Evolutionary conservation across 2,888 invertebrate species (phyloP), one percentile per base, ranked within the genome.

Genomic region (Sylvicola fuscatus): DNA sequence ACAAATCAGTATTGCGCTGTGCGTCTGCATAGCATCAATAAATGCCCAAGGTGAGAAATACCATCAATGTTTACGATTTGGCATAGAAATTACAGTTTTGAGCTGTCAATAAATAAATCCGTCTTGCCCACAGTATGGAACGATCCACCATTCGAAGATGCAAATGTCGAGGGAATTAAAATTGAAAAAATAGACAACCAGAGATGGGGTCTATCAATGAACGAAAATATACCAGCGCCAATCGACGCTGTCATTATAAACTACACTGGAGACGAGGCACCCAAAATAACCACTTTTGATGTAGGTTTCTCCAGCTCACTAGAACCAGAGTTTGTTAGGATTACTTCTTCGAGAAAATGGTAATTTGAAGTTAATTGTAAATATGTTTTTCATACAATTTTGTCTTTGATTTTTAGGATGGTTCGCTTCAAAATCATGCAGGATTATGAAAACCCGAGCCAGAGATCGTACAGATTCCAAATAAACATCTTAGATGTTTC

Each of bases 361-460:
- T 21, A 8, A 21, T 21, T 21, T 21, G 8, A 21, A 4, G 8
- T 6, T 21, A 21, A 21, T 21, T 21, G n/a, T n/a, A n/a, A n/a
- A n/a, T n/a, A n/a, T n/a, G n/a, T n/a, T n/a, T n/a, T n/a, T n/a
- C n/a, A n/a, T n/a, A n/a, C n/a, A n/a, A n/a, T n/a, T n/a, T n/a
- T n/a, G n/a, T n/a, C n/a, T n/a, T n/a, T n/a, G n/a, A n/a, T n/a
- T n/a, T n/a, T n/a, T 14, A 53, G 52, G 51, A 38, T 41, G 29
- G 43, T 54, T 27, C 40, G 39, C 16, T 45, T 56, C 14, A 49
- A 47, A 27, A 47, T 39, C 44, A 63, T 63, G 38, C 69, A 68
- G 46, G 68, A 70, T 48, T 70, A 51, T 47, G 70, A 70, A 45
- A 59, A 56, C 2, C 53, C 56, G 1, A 48, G 46, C 3, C 65